These are phyloP conservation scores for Lipophrys pholis DNA, from an alignment of 2,113 vertebrate genomes.

Conservation along the genomic window DNA sequence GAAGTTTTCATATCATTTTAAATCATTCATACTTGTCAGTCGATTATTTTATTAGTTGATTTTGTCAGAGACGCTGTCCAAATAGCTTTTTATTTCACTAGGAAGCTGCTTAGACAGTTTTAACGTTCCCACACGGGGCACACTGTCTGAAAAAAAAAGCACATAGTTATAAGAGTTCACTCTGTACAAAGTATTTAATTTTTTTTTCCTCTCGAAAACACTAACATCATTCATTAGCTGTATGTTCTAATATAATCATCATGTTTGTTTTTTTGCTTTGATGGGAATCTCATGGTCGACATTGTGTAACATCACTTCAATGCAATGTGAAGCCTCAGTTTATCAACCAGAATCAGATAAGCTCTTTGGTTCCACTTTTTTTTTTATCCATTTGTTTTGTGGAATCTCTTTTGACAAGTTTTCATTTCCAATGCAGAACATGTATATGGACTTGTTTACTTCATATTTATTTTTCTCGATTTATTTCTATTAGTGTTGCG, in stretches of 20 bases:
- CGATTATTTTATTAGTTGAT: constrained; percentile 10
- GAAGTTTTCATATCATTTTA: constrained; percentile 16
- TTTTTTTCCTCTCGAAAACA: constrained; percentile 35
- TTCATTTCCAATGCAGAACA: constrained; percentile 57
- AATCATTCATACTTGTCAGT: not conserved
- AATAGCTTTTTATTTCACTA: not conserved
- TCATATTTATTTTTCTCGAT: constrained; percentile 76
- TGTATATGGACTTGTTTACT: constrained; percentile 62
- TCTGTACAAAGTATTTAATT: constrained; percentile 61
- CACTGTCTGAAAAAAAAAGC: constrained; percentile 8
- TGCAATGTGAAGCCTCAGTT: constrained; percentile 56
- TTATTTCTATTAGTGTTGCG: constrained; percentile 30
- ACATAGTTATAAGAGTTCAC: constrained; percentile 50
- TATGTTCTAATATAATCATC: constrained; percentile 43
- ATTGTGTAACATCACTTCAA: constrained; percentile 41
- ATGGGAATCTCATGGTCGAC: constrained; percentile 34
- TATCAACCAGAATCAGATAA: constrained; percentile 75
- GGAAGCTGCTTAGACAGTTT: constrained; percentile 1
- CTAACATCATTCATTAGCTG: constrained; percentile 45
- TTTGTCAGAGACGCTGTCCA: constrained; percentile 2
- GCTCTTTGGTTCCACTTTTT: constrained; percentile 59
- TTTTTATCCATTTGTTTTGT: too few species aligned
- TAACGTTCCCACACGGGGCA: not conserved
- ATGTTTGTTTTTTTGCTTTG: constrained; percentile 32
- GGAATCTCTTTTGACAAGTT: constrained; percentile 54